Evolutionary conservation across 2,797 vertebrate species (phyloP).

Genomic region (Poecilia velifera): DNA sequence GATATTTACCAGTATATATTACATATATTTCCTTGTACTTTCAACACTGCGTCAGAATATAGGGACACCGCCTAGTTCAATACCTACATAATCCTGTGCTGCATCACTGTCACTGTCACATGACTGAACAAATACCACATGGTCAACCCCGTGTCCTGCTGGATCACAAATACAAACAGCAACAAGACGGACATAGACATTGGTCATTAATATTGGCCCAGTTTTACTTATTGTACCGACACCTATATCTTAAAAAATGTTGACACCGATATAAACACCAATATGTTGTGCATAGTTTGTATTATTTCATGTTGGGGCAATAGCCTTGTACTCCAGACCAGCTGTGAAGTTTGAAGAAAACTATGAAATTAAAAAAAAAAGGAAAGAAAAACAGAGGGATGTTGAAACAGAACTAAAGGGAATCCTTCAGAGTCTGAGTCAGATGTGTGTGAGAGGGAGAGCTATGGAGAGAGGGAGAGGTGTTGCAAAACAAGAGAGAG

Average conservation of each 20-base stretch:
- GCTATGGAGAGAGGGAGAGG: constrained; percentile 22
- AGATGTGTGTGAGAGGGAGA: constrained; percentile 32
- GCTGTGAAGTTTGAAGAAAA: not conserved
- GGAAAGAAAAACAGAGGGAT: constrained; percentile 10
- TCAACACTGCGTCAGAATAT: not conserved
- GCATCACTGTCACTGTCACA: not conserved
- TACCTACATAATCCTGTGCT: not conserved
- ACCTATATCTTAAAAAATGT: not conserved
- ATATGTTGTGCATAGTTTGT: not conserved
- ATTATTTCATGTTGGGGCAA: not conserved
- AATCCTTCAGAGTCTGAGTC: constrained; percentile 39
- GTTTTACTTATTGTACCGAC: not conserved
- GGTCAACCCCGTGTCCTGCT: not conserved
- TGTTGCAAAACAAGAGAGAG: constrained; percentile 29
- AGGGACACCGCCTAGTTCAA: not conserved
- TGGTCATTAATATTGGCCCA: not conserved
- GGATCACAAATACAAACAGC: not conserved
- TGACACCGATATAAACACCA: not conserved
- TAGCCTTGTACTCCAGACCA: not conserved
- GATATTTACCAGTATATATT: not conserved
- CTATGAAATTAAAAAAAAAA: not conserved
- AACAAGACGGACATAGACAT: not conserved
- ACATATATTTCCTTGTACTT: not conserved
- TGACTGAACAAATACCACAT: not conserved
- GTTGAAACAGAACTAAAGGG: constrained; percentile 35